Base-by-base conservation (phyloP, 2,888 invertebrate genomes). In the Heliconius ismenius region DNA sequence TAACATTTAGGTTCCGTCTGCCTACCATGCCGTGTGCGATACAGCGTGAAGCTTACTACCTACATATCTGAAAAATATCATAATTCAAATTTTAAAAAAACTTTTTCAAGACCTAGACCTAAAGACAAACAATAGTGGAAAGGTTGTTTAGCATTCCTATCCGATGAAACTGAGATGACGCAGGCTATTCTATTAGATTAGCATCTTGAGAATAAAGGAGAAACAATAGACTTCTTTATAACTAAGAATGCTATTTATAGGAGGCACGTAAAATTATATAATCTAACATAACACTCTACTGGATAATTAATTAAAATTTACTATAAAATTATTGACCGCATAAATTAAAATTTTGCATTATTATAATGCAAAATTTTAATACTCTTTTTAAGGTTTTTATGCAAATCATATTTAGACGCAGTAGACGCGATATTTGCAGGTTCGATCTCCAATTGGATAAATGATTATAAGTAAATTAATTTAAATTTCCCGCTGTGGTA, bases 151-250 rank as follows among this genome's bases (percentile, higher is more conserved):
- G 70, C 75, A 75, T 79, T 79, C 77, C 63, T 62, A 69, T 58
- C 39, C 72, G 73, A 75, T 77, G 79, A 79, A 43, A 73, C 73
- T 43, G 64, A 77, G 75, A 79, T 79, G 75, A 75, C 77, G 64
- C 60, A 60, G 65, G 26, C 58, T 28, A 73, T 75, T 78, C 65
- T 43, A 28, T 65, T 75, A 70, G 24, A 77, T 79, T 79, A 77
- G 58, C 74, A 70, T 75, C 43, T 75, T 64, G n/a, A 74, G 77
- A 74, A 74, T 79, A 75, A 73, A 70, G 43, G 24, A 62, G 60
- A 60, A 75, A 77, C 77, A 77, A 79, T 74, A 54, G 67, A 39
- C 39, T 39, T 9, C 74, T 32, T 65, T 72, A 75, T 74, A 60
- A n/a, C 13, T 49, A 24, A 32, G 74, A 43, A 11, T n/a, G 24